A percentile compares a stretch with the other conserved stretches of the same genome.
Evolutionary conservation across 2,888 invertebrate species (phyloP).

Genomic region (Ophioninae sp.): DNA sequence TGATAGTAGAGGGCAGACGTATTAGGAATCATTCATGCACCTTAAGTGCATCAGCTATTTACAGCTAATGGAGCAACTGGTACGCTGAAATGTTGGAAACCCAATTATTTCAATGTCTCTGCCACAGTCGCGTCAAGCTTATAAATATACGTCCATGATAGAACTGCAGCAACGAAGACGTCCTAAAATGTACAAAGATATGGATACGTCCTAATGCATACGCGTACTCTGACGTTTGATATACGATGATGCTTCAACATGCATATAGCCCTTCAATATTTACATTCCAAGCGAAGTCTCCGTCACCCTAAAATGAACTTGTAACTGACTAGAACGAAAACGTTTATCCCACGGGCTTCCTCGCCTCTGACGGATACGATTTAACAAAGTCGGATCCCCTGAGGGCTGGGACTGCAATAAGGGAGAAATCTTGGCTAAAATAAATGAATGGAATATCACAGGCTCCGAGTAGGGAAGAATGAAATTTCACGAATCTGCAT

Average conservation of each 20-base stretch:
- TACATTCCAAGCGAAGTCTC: neutral
- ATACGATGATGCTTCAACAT: neutral
- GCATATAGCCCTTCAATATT: neutral
- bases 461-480: neutral
- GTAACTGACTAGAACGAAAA: neutral
- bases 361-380: neutral
- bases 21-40: neutral
- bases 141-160: neutral
- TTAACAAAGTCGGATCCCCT: neutral
- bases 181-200: neutral
- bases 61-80: neutral
- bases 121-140: neutral
- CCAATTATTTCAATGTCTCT: neutral
- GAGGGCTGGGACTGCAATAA: neutral
- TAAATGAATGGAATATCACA: neutral
- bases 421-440: neutral
- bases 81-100: neutral
- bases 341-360: neutral
- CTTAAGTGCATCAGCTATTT: neutral
- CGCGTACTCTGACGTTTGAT: neutral
- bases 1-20: neutral
- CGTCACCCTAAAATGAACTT: neutral
- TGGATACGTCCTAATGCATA: neutral
- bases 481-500: neutral
- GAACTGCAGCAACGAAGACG: neutral